These are phyloP conservation scores for Adineta ricciae DNA, from an alignment of 2,888 invertebrate genomes.

Conservation along the genomic window DNA sequence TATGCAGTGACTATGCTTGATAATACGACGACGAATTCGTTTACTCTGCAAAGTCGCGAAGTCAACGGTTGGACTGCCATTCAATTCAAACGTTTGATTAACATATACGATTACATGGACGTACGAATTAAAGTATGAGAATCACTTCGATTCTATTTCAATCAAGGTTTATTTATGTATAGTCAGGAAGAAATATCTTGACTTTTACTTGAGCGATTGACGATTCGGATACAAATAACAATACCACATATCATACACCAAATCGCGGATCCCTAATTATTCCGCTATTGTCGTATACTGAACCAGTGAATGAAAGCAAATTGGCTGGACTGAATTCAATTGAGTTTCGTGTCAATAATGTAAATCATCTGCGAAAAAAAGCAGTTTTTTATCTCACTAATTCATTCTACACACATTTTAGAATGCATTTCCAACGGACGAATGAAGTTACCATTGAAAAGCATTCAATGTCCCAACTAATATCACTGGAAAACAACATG, in stretches of 20 bases:
- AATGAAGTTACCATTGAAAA: no score
- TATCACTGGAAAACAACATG: background rate
- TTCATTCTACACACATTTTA: background rate
- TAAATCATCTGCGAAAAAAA: background rate
- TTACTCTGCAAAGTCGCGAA: slow-evolving; percentile 29
- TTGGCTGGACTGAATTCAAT: background rate
- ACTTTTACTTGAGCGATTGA: slow-evolving; percentile 22
- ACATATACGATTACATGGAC: slow-evolving; percentile 31
- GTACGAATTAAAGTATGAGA: slow-evolving; percentile 17
- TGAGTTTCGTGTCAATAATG: background rate
- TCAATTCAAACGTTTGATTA: slow-evolving; percentile 32
- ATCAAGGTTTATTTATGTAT: background rate
- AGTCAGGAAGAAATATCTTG: slow-evolving; percentile 10
- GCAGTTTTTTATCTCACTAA: background rate
- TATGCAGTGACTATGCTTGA: background rate
- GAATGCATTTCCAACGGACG: background rate
- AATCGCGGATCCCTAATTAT: background rate
- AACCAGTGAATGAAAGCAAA: background rate
- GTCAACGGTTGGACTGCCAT: slow-evolving; percentile 31
- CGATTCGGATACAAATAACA: slow-evolving; percentile 12
- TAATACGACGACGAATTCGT: slow-evolving; percentile 28
- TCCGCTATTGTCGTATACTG: background rate
- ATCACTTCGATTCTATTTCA: background rate
- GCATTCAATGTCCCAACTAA: no score
- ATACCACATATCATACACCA: background rate